Percentiles rank a stretch among this genome's conserved stretches.
phyloP scores from a whole-genome alignment of 2,797 vertebrate genomes.

The Crocidura indochinensis region DNA sequence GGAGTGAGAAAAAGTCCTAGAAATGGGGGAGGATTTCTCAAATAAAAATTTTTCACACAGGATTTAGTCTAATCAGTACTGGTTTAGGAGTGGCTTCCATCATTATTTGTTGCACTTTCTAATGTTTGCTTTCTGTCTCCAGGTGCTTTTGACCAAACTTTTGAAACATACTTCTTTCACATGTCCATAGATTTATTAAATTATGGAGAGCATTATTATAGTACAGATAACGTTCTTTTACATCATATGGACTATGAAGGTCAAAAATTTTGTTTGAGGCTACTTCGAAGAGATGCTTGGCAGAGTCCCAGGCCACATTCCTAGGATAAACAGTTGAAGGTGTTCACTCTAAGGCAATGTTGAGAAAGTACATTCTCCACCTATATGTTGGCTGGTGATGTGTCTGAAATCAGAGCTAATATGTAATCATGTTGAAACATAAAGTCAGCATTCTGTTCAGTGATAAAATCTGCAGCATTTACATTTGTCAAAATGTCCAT shows the following conservation, averaged over 20 bases:
- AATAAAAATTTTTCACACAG: constrained; percentile 14
- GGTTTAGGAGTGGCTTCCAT: constrained; percentile 39
- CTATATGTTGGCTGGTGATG: constrained; percentile 35
- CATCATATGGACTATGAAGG: constrained; percentile 37
- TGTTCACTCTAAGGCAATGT: constrained; percentile 63
- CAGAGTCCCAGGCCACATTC: constrained; percentile 63
- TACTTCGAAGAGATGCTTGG: constrained; percentile 64
- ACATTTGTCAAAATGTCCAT: constrained; percentile 44
- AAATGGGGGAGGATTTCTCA: background rate
- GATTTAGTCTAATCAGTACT: constrained; percentile 14
- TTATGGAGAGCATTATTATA: constrained; percentile 67
- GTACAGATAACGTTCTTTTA: constrained; percentile 66
- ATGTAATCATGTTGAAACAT: constrained; percentile 53
- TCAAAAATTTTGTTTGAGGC: constrained; percentile 46
- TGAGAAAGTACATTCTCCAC: constrained; percentile 46
- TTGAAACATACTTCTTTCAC: constrained; percentile 71
- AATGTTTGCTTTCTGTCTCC: constrained; percentile 60
- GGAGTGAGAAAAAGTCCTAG: background rate
- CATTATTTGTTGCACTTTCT: constrained; percentile 49
- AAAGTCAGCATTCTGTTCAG: constrained; percentile 71
- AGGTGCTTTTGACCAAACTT: constrained; percentile 64
- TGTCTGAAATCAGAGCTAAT: constrained; percentile 68
- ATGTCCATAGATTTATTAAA: constrained; percentile 70
- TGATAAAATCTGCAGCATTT: constrained; percentile 61
- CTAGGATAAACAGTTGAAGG: constrained; percentile 70